A percentile compares a stretch with the other conserved stretches of the same genome.
Evolutionary conservation across 2,113 vertebrate genomes (phyloP).

Genomic region (Callorhinus ursinus): DNA sequence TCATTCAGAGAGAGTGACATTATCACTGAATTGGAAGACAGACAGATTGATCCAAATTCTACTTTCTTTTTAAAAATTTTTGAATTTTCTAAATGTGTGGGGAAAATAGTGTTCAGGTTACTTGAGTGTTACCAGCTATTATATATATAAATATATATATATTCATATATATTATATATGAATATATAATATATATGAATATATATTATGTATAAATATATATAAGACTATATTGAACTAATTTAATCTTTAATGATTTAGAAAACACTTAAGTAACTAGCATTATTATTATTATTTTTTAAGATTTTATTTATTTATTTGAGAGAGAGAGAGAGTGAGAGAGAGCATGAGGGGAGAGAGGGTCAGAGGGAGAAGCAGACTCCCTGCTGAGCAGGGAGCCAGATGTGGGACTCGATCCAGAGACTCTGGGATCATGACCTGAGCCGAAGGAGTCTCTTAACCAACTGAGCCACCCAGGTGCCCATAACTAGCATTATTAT

Average conservation of each 20-base stretch:
- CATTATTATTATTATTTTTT: neutral
- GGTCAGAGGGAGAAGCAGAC: too few species aligned
- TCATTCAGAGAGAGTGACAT: neutral
- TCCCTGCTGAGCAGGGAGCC: too few species aligned
- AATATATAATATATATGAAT: neutral
- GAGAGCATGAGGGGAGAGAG: too few species aligned
- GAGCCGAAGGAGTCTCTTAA: too few species aligned
- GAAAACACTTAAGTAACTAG: neutral
- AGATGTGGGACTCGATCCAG: too few species aligned
- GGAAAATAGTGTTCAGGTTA: neutral
- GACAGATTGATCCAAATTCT: neutral
- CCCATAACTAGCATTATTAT: neutral
- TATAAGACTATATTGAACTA: neutral
- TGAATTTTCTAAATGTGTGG: neutral
- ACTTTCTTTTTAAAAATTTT: neutral
- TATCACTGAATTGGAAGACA: neutral
- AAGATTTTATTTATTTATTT: too few species aligned
- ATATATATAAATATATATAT: neutral
- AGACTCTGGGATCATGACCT: too few species aligned
- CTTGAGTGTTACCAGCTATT: neutral
- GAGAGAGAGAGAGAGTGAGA: too few species aligned
- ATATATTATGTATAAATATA: neutral
- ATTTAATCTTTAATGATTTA: constrained; percentile 7
- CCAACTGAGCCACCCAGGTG: too few species aligned
- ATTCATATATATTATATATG: neutral